phyloP scores from a whole-genome alignment of 23 tunicate species.

The Clavelina lepadiformis region DNA sequence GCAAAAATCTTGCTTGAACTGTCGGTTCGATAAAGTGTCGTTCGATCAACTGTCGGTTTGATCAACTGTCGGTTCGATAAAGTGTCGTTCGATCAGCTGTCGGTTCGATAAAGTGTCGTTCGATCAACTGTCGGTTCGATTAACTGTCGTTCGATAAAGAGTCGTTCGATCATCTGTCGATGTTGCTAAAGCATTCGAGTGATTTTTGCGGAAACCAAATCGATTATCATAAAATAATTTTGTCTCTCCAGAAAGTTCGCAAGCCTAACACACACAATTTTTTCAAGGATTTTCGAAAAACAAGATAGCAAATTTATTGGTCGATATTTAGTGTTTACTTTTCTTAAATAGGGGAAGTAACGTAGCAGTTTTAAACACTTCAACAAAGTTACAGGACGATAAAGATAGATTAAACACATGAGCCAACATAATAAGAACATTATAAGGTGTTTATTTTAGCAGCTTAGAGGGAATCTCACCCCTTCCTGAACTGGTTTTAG shows the following conservation, averaged over 20 bases:
- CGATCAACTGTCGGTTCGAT: too few species aligned
- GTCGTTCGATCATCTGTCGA: too few species aligned
- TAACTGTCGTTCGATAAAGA: too few species aligned
- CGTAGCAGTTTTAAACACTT: background rate
- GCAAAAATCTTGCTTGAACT: too few species aligned
- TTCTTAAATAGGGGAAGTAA: background rate
- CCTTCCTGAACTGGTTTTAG: background rate
- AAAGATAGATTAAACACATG: constrained; percentile 1
- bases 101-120: too few species aligned
- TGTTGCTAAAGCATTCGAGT: background rate
- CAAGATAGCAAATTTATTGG: background rate
- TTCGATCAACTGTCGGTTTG: too few species aligned
- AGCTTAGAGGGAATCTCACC: background rate
- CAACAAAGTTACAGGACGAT: background rate
- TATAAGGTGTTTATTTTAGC: background rate
- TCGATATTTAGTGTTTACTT: background rate
- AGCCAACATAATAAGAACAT: background rate
- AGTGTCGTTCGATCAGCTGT: too few species aligned
- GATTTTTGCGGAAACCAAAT: background rate
- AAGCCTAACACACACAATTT: background rate
- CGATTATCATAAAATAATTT: too few species aligned
- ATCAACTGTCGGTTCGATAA: too few species aligned
- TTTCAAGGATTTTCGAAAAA: constrained; percentile 7
- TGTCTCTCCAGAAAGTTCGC: background rate
- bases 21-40: too few species aligned